Conservation (phyloP, 2,797 vertebrate species). For the Rhyacichthys aspro region DNA sequence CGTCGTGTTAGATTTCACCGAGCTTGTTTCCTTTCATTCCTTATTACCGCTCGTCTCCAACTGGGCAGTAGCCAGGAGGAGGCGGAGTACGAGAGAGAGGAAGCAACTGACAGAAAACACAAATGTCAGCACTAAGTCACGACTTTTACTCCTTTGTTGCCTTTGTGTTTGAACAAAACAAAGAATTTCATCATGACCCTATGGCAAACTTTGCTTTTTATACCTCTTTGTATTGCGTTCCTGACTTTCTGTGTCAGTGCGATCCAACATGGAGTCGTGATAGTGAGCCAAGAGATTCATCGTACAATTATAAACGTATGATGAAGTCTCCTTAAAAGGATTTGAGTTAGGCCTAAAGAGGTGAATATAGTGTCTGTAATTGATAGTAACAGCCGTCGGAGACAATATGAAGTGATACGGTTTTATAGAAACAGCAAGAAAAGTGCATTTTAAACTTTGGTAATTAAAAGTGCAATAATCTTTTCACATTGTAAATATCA, state of each 20-base stretch:
- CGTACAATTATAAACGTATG: constrained; percentile 23
- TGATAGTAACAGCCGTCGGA: constrained; percentile 1
- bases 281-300: constrained; percentile 6
- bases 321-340: constrained; percentile 11
- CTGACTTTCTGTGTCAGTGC: constrained; percentile 3
- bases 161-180: neutral
- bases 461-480: neutral
- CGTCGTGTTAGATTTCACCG: constrained; percentile 33
- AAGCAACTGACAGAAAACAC: neutral
- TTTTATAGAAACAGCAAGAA: neutral
- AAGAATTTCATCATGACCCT: neutral
- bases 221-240: neutral
- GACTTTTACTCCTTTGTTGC: neutral
- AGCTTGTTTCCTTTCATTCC: constrained; percentile 20
- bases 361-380: constrained; percentile 7
- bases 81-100: neutral
- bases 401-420: neutral
- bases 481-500: too few relatives aligned
- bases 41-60: constrained; percentile 30
- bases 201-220: neutral
- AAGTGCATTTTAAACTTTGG: neutral
- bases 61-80: constrained; percentile 14
- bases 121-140: neutral
- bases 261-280: neutral
- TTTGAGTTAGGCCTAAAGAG: constrained; percentile 16